A percentile compares a stretch with the other conserved stretches of the same genome.
phyloP scores from a whole-genome alignment of 2,888 invertebrate species.

The Coenonympha glycerion region DNA sequence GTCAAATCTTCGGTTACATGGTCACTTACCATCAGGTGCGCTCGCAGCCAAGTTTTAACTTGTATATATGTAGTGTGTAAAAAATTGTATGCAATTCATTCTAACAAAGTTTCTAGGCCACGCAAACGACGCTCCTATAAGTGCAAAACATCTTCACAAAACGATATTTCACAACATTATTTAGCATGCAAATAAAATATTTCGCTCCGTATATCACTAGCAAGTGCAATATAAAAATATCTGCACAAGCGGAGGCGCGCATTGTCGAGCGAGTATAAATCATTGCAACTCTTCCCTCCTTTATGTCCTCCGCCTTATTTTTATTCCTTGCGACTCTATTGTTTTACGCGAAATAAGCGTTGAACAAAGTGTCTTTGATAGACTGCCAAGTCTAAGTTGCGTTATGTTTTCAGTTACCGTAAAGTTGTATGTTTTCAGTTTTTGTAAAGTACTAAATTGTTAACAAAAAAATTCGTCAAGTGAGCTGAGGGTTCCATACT shows the following conservation, averaged over 20 bases:
- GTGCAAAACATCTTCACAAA: slow-evolving; percentile 14
- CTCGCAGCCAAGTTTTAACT: no score
- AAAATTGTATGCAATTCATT: no score
- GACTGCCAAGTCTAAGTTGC: slow-evolving; percentile 10
- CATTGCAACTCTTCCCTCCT: slow-evolving; percentile 45
- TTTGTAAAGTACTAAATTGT: background rate
- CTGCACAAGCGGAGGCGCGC: slow-evolving; percentile 27
- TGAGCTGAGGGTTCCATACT: no score
- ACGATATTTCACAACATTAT: slow-evolving; percentile 16
- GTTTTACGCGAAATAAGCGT: slow-evolving; percentile 26
- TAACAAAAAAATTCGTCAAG: background rate
- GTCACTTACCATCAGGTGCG: no score
- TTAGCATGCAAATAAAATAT: slow-evolving; percentile 30
- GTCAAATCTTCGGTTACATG: no score
- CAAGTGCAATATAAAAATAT: slow-evolving; percentile 35
- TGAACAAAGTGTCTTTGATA: slow-evolving; percentile 15
- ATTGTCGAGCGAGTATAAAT: slow-evolving; percentile 41
- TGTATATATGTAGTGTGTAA: no score
- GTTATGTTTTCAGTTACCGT: no score
- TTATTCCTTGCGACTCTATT: slow-evolving; percentile 38
- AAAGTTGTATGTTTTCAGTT: background rate
- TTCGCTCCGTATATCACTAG: slow-evolving; percentile 23
- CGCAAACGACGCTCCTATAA: background rate
- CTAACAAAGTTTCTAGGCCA: background rate
- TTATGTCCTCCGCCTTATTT: slow-evolving; percentile 40